phyloP scores from a whole-genome alignment of 2,888 invertebrate genomes.

The Habrosyne pyritoides region DNA sequence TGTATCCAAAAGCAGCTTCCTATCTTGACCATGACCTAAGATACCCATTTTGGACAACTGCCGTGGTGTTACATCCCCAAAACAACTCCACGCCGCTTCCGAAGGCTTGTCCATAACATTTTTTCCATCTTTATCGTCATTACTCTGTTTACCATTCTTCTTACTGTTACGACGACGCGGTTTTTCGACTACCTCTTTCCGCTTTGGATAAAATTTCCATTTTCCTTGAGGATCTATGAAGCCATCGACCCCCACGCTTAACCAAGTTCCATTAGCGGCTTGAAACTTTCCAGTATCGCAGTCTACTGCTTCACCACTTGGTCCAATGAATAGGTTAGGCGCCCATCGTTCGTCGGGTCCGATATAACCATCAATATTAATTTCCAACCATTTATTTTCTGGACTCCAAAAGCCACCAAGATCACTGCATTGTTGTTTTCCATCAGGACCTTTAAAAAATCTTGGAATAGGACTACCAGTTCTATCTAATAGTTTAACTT shows the following conservation, averaged over 20 bases:
- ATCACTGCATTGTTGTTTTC: conserved; percentile 73
- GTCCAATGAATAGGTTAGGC: conserved; percentile 63
- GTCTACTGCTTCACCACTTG: conserved; percentile 64
- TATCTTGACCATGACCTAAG: conserved; percentile 71
- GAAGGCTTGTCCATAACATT: conserved; percentile 34
- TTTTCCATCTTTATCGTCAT: conserved; percentile 36
- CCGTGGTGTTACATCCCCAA: conserved; percentile 61
- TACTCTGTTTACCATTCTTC: conserved; percentile 19
- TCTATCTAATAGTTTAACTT: conserved; percentile 65
- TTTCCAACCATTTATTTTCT: conserved; percentile 68
- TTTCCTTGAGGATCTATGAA: conserved; percentile 59
- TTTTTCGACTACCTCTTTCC: conserved; percentile 24
- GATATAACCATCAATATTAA: conserved; percentile 69
- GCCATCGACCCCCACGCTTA: conserved; percentile 70
- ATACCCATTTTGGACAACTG: conserved; percentile 67
- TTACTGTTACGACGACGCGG: conserved; percentile 18
- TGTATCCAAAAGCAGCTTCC: conserved; percentile 53
- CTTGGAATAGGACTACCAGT: conserved; percentile 69
- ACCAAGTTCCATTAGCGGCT: conserved; percentile 54
- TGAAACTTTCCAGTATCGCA: conserved; percentile 67
- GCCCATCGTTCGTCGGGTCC: conserved; percentile 72
- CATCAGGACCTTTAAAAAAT: conserved; percentile 72
- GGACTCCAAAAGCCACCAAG: conserved; percentile 75
- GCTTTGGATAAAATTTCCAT: conserved; percentile 61
- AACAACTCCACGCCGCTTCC: conserved; percentile 68